These are phyloP conservation scores for Phrynocephalus forsythii DNA, from an alignment of 2,797 vertebrate genomes.

Conservation along the genomic window DNA sequence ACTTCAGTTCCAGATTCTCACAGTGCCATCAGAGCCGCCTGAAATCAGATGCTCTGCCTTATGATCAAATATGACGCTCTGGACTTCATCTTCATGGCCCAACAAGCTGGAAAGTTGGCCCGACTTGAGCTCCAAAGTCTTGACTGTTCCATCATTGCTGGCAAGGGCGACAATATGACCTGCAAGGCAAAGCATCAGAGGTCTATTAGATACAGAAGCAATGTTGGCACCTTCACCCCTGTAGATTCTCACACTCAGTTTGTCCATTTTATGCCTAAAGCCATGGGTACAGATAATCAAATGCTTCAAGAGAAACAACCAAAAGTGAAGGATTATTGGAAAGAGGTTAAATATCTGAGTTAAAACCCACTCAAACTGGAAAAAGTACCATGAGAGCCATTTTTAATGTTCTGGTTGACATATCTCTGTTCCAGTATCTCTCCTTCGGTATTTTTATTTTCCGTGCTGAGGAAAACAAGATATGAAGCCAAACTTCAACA, in stretches of 20 bases:
- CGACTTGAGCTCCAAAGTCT: constrained; percentile 77
- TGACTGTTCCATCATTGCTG: constrained; percentile 78
- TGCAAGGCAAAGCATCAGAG: constrained; percentile 40
- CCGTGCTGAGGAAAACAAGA: neutral
- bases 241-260: neutral
- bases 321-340: constrained; percentile 50
- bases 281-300: constrained; percentile 40
- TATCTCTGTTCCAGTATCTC: neutral
- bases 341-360: constrained; percentile 47
- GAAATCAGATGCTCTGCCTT: constrained; percentile 78
- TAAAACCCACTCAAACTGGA: constrained; percentile 29
- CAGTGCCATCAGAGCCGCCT: constrained; percentile 76
- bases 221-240: neutral
- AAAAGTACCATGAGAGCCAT: neutral
- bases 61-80: constrained; percentile 77
- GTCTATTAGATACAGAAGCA: neutral
- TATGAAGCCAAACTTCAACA: neutral
- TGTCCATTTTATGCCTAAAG: fast-evolving
- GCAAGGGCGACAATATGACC: constrained; percentile 81
- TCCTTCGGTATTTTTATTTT: neutral
- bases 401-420: constrained; percentile 28
- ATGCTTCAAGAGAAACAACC: constrained; percentile 30
- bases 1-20: constrained; percentile 72
- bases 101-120: constrained; percentile 72
- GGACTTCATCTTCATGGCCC: constrained; percentile 76